Evolutionary conservation across 2,888 invertebrate genomes (phyloP).

Genomic region (Glaucopsyche alexis): DNA sequence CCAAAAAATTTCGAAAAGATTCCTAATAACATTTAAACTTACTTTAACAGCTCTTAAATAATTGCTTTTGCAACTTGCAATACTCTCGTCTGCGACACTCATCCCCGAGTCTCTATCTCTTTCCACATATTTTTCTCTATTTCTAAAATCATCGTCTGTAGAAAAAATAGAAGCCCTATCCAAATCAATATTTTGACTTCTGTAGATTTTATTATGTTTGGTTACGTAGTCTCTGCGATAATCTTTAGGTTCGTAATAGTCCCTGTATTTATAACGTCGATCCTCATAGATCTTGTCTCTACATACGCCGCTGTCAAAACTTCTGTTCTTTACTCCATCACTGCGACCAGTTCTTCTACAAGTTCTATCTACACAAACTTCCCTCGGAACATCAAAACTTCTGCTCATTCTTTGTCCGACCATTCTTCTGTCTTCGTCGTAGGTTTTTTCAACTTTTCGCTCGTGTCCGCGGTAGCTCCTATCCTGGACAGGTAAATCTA

Average conservation of each 20-base stretch:
- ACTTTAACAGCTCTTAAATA: constrained; percentile 69
- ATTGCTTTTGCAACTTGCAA: constrained; percentile 64
- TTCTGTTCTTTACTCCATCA: constrained; percentile 47
- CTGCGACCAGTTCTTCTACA: constrained; percentile 54
- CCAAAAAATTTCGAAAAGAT: background rate
- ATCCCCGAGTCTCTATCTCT: constrained; percentile 67
- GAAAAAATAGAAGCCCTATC: constrained; percentile 61
- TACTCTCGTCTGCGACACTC: constrained; percentile 69
- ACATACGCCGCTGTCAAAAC: constrained; percentile 46
- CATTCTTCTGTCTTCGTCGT: constrained; percentile 52
- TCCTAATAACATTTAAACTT: constrained; percentile 31
- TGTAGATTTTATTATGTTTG: constrained; percentile 50
- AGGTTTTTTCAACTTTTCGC: constrained; percentile 43
- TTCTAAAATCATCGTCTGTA: constrained; percentile 55
- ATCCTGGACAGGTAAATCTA: constrained; percentile 43
- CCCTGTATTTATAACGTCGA: constrained; percentile 37
- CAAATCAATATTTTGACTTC: constrained; percentile 53
- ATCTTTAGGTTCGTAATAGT: constrained; percentile 50
- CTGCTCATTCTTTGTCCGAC: constrained; percentile 62
- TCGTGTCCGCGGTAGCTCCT: constrained; percentile 52
- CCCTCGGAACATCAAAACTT: constrained; percentile 60
- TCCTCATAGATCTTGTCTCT: constrained; percentile 50
- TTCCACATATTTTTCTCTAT: constrained; percentile 60
- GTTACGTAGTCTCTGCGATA: constrained; percentile 38
- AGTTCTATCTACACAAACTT: constrained; percentile 50